A percentile compares a stretch with the other conserved stretches of the same genome.
phyloP scores from a whole-genome alignment of 1,140 invertebrate species.

The Scylla paramamosain region DNA sequence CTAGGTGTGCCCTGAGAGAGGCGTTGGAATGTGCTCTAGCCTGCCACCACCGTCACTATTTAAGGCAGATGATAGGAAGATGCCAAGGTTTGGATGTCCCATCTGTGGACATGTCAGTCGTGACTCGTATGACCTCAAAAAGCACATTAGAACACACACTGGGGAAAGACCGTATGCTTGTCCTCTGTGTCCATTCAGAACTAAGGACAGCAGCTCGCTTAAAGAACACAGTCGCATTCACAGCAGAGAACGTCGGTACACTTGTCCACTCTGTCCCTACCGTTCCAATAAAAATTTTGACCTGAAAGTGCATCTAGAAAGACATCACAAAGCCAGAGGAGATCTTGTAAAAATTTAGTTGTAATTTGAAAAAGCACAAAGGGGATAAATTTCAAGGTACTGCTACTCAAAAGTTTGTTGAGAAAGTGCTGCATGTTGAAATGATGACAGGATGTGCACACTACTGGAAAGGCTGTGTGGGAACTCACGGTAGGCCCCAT shows the following conservation, averaged over 20 bases:
- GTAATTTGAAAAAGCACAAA: no score
- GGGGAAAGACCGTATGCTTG: slow-evolving; percentile 63
- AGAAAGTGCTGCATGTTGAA: no score
- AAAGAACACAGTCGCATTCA: slow-evolving; percentile 53
- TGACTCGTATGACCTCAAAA: slow-evolving; percentile 62
- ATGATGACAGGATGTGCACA: no score
- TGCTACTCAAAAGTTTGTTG: no score
- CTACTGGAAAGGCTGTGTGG: no score
- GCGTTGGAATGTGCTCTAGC: slow-evolving; percentile 41
- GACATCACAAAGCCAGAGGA: not conserved
- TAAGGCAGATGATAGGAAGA: slow-evolving; percentile 59
- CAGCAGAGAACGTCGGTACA: slow-evolving; percentile 34
- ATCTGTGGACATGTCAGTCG: slow-evolving; percentile 61
- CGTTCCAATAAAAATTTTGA: slow-evolving; percentile 32
- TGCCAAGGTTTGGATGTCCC: slow-evolving; percentile 50
- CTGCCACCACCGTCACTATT: slow-evolving; percentile 38
- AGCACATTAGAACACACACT: slow-evolving; percentile 63
- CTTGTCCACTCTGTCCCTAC: slow-evolving; percentile 51
- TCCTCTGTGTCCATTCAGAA: slow-evolving; percentile 50
- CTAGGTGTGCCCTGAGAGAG: slow-evolving; percentile 68
- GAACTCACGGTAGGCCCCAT: no score
- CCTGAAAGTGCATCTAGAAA: slow-evolving; percentile 33
- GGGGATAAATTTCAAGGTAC: no score
- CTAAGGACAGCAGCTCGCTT: slow-evolving; percentile 46
- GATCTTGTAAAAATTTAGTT: not conserved